A percentile compares a stretch with the other conserved stretches of the same genome.
Evolutionary conservation across 2,113 vertebrate species (phyloP).

Genomic region (Rallus limicola): DNA sequence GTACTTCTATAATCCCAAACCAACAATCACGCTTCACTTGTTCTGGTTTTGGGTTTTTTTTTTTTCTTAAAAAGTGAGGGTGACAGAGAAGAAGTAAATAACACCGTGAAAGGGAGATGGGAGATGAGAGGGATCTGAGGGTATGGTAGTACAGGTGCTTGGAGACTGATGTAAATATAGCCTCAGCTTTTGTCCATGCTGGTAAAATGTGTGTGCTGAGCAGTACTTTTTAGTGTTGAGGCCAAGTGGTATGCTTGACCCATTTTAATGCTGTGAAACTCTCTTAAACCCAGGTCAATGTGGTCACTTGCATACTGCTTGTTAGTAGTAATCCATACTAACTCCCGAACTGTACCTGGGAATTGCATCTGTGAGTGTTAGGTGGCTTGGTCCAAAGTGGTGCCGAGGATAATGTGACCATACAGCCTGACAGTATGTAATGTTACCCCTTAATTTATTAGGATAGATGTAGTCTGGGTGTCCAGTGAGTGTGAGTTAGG

Average conservation of each 20-base stretch:
- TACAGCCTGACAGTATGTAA: neutral
- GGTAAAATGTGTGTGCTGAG: neutral
- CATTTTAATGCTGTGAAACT: neutral
- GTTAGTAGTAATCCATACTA: neutral
- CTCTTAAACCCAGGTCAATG: neutral
- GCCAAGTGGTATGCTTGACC: neutral
- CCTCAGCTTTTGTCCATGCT: neutral
- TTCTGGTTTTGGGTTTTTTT: no score
- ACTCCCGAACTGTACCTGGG: neutral
- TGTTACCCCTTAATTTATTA: neutral
- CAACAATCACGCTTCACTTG: neutral
- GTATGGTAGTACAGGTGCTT: neutral
- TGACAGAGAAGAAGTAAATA: neutral
- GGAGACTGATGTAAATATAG: neutral
- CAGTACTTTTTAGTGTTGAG: neutral
- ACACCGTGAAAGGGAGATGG: neutral
- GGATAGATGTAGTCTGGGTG: neutral
- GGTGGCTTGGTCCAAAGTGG: neutral
- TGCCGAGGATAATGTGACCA: fast-evolving
- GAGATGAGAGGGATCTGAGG: neutral
- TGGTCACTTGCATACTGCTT: neutral
- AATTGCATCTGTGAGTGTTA: neutral
- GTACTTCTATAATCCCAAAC: neutral
- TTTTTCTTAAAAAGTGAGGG: neutral
- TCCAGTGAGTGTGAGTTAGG: neutral